A percentile compares a stretch with the other conserved stretches of the same genome.
Evolutionary conservation across 2,797 vertebrate species (phyloP).

Genomic region (Threskiornis aethiopicus): DNA sequence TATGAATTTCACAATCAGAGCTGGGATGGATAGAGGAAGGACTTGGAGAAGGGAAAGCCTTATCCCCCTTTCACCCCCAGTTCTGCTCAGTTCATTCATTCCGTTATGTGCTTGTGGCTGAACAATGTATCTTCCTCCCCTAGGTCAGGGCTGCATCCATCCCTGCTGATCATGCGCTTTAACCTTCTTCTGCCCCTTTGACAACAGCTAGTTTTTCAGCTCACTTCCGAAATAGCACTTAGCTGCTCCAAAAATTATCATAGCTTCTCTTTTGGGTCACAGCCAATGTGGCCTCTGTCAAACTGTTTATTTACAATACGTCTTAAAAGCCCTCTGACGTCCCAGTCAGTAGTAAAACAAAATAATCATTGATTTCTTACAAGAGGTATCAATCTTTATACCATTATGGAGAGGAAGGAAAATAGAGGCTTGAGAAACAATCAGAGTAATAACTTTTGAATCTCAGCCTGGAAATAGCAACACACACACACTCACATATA

Average conservation of each 20-base stretch:
- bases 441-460: neutral
- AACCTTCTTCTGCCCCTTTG: neutral
- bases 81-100: neutral
- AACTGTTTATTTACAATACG: neutral
- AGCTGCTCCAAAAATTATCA: neutral
- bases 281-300: neutral
- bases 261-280: neutral
- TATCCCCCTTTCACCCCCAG: neutral
- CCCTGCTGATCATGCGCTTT: neutral
- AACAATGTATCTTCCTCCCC: neutral
- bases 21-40: neutral
- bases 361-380: constrained; percentile 24
- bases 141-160: neutral
- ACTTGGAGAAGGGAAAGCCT: neutral
- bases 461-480: neutral
- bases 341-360: neutral
- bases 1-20: neutral
- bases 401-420: neutral
- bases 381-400: neutral
- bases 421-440: neutral
- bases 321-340: constrained; percentile 3
- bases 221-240: neutral
- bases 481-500: neutral
- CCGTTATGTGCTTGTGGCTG: neutral
- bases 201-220: neutral